Percentiles rank a stretch among this genome's conserved stretches.
These are phyloP conservation scores for Morone saxatilis DNA, from an alignment of 2,113 vertebrate species.

Conservation along the genomic window DNA sequence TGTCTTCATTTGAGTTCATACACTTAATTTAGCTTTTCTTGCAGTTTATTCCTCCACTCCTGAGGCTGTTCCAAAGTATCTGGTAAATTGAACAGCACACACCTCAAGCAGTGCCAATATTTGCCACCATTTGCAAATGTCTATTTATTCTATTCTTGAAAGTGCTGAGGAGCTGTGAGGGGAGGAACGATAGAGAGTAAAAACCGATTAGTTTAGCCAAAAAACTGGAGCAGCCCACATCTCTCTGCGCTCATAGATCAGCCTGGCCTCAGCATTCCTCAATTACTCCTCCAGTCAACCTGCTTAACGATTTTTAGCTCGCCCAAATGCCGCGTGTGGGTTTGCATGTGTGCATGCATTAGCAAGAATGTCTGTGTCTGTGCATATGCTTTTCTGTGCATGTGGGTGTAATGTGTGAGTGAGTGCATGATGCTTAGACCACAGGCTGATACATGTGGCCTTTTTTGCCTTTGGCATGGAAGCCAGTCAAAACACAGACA, in stretches of 20 bases:
- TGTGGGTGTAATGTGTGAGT: conserved; percentile 54
- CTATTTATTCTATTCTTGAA: conserved; percentile 76
- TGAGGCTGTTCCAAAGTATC: conserved; percentile 60
- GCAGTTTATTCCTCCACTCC: conserved; percentile 54
- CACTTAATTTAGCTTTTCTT: conserved; percentile 66
- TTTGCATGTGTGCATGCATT: conserved; percentile 45
- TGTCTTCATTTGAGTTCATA: conserved; percentile 59
- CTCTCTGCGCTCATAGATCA: conserved; percentile 62
- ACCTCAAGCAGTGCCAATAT: conserved; percentile 74
- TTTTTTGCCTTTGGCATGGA: conserved; percentile 43
- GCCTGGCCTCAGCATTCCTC: conserved; percentile 73
- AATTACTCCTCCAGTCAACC: conserved; percentile 82
- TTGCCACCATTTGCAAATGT: conserved; percentile 75
- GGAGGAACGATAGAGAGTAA: conserved; percentile 54
- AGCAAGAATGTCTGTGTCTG: conserved; percentile 41
- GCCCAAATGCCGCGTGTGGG: conserved; percentile 62
- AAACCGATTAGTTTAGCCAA: conserved; percentile 60
- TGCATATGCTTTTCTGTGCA: conserved; percentile 67
- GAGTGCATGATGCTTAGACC: conserved; percentile 39
- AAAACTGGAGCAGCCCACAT: conserved; percentile 57
- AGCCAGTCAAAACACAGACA: conserved; percentile 65
- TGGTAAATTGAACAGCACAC: conserved; percentile 71
- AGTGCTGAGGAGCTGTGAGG: conserved; percentile 60
- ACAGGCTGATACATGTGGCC: conserved; percentile 51
- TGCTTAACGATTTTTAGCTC: conserved; percentile 73